These are phyloP conservation scores for Cygnus atratus DNA, from an alignment of 2,113 vertebrate species.

Conservation along the genomic window DNA sequence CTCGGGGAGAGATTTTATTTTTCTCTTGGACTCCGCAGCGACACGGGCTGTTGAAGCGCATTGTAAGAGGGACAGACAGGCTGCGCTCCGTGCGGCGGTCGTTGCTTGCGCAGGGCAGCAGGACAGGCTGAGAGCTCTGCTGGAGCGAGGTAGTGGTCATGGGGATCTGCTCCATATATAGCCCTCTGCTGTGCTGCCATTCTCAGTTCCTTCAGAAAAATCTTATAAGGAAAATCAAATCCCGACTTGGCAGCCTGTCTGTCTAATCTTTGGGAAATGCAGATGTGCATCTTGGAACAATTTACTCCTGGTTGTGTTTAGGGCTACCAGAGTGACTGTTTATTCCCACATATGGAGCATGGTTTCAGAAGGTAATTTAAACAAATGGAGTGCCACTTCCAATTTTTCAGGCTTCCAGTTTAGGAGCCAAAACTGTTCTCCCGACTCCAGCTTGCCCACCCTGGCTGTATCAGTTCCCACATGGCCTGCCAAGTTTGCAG, in stretches of 20 bases:
- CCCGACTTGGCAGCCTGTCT: slow-evolving; percentile 25
- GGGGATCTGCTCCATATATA: not conserved
- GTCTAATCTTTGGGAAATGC: slow-evolving; percentile 33
- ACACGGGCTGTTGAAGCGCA: rapidly evolving
- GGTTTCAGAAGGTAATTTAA: slow-evolving; percentile 60
- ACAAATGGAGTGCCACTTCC: slow-evolving; percentile 52
- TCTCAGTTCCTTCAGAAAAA: not conserved
- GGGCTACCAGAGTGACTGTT: slow-evolving; percentile 39
- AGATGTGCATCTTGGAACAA: slow-evolving; percentile 65
- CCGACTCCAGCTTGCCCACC: slow-evolving; percentile 49
- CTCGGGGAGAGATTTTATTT: not conserved
- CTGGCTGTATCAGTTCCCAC: not conserved
- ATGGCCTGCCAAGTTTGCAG: slow-evolving; percentile 17
- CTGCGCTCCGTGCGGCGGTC: rapidly evolving
- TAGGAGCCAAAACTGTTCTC: slow-evolving; percentile 24
- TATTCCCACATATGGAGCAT: slow-evolving; percentile 33
- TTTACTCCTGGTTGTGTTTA: slow-evolving; percentile 47
- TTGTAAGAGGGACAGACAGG: not conserved
- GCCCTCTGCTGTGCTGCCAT: not conserved
- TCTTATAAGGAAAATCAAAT: not conserved
- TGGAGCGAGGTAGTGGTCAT: not conserved
- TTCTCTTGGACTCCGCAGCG: not conserved
- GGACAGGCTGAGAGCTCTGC: not conserved
- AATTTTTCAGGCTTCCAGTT: slow-evolving; percentile 49
- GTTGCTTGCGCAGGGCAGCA: not conserved